phyloP scores from a whole-genome alignment of 2,888 invertebrate species.

The Patella ulyssiponensis region DNA sequence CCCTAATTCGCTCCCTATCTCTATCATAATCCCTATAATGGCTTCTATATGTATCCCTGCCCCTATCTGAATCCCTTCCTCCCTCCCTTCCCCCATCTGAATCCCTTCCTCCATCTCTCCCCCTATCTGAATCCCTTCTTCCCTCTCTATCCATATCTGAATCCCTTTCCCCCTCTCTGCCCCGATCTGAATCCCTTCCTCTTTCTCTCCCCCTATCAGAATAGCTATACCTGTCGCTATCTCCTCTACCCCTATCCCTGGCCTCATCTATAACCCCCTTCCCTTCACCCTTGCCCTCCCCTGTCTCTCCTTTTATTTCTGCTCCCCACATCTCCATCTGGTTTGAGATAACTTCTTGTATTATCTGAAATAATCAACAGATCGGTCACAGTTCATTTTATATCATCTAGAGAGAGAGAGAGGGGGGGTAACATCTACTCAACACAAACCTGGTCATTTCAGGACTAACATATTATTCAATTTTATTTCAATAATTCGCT shows the following conservation, averaged over 20 bases:
- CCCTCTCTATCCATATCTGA: constrained; percentile 11
- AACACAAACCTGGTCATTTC: too few relatives aligned
- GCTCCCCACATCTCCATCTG: constrained; percentile 58
- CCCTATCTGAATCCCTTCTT: not conserved
- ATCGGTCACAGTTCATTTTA: not conserved
- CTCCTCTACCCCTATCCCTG: constrained; percentile 14
- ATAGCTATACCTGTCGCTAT: constrained; percentile 17
- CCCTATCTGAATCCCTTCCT: not conserved
- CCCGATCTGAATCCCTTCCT: constrained; percentile 20
- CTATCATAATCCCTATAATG: not conserved
- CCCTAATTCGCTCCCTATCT: not conserved
- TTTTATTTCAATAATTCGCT: too few relatives aligned
- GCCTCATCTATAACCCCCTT: not conserved
- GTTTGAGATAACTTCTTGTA: constrained; percentile 61
- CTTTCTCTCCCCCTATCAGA: constrained; percentile 24
- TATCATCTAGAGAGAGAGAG: not conserved
- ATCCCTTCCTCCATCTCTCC: not conserved
- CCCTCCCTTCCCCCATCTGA: not conserved
- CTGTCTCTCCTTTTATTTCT: constrained; percentile 33
- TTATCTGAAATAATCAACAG: constrained; percentile 46
- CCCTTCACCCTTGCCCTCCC: constrained; percentile 17
- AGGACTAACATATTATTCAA: too few relatives aligned
- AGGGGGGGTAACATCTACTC: too few relatives aligned
- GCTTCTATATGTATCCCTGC: not conserved
- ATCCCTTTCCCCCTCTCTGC: constrained; percentile 15